Base-by-base conservation (phyloP, 2,113 vertebrate genomes). In the Echinops telfairi region DNA sequence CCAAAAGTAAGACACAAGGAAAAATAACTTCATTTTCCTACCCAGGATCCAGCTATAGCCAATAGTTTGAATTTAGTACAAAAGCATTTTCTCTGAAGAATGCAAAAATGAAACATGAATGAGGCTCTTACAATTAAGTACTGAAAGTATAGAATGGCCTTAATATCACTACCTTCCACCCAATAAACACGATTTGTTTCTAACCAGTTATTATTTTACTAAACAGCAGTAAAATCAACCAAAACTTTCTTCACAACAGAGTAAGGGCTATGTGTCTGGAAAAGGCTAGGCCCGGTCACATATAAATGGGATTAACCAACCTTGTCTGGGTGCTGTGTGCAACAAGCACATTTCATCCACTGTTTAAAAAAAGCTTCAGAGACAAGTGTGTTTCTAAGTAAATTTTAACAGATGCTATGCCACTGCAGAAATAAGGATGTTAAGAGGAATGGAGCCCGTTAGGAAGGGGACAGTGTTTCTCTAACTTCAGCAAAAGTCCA, bases 401-500 rank as follows among this genome's bases (percentile, higher is more conserved):
- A 86, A 40, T 83, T 91, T 94, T 90, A 95, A 92, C 71, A 83
- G 93, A 31, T 75, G 90, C 94, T 90, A 97, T 93, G 70, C 64
- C 96, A 94, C 94, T 43, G 97, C 95, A 93, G 94, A 97, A 97
- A 95, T 57, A 70, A 93, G 53, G 82, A 23, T 66, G 83, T 97
- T 43, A 85, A 91, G 96, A 97, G 97, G 85, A 95, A 88, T 85
- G 0, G 70, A 89, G 97, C 96, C 97, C 97, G 97, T 97, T 95
- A 88, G 60, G 27, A 95, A 96, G 92, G 94, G 80, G 92, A 84
- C 22, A 92, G 31, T 70, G 89, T 25, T 95, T 95, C 96, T 96
- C 77, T 95, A 97, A 95, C 95, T 95, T 98, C 97, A 96, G 97
- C 93, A 94, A 97, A 97, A 89, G 97, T 97, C 96, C 96, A 95